Percentiles rank a stretch among this genome's conserved stretches.
phyloP scores from a whole-genome alignment of 2,113 vertebrate genomes.

The Hippocampus comes region DNA sequence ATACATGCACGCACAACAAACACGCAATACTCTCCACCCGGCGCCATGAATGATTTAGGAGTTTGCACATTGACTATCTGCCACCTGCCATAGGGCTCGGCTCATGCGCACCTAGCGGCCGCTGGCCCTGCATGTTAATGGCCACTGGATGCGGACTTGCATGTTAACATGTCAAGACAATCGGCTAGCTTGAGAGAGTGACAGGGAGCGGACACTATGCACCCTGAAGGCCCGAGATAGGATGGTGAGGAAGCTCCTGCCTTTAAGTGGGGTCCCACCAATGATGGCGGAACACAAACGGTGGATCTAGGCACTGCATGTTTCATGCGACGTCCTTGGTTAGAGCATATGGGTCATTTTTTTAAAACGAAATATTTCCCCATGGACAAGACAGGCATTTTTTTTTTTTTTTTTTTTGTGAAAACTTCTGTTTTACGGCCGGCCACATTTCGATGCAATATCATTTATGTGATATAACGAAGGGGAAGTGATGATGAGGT shows the following conservation, averaged over 20 bases:
- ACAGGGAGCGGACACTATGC: slow-evolving; percentile 41
- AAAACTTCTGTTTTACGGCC: no score
- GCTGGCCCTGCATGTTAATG: slow-evolving; percentile 69
- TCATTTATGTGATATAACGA: no score
- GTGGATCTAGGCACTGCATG: slow-evolving; percentile 9
- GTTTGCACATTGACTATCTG: slow-evolving; percentile 72
- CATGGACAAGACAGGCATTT: no score
- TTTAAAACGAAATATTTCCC: not conserved
- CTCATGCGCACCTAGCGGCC: slow-evolving; percentile 67
- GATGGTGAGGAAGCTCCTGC: slow-evolving; percentile 21
- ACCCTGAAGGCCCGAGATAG: slow-evolving; percentile 26
- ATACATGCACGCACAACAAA: slow-evolving; percentile 11
- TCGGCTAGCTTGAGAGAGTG: slow-evolving; percentile 46
- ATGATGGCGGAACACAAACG: not conserved
- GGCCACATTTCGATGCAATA: no score
- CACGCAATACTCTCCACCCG: slow-evolving; percentile 47
- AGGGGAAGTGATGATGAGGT: no score
- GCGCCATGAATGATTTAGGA: slow-evolving; percentile 74
- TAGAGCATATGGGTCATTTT: not conserved
- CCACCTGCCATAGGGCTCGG: slow-evolving; percentile 69
- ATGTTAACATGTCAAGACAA: slow-evolving; percentile 64
- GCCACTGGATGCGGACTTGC: slow-evolving; percentile 56
- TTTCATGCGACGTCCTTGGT: not conserved
- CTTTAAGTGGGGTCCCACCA: not conserved
- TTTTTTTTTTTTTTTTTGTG: no score